Evolutionary conservation across 1,140 invertebrate genomes (phyloP), one percentile per base, ranked within the genome.

Genomic region (Polypedilum pembai): DNA sequence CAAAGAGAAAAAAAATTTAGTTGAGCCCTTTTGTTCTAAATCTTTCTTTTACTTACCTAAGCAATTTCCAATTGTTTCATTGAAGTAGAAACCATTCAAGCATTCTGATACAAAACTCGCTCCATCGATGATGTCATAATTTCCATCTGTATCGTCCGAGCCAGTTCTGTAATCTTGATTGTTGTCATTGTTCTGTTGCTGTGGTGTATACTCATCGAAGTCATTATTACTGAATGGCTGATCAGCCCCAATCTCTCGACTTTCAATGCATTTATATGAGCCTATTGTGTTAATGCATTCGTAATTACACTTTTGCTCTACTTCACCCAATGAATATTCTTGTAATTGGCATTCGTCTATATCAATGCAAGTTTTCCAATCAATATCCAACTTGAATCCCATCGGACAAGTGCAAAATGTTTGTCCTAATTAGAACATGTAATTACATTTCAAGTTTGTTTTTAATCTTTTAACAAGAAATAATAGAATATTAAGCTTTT

Each of bases 381-480:
- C 86, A 40, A 83, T 81, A 21, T 84, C 81, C 12, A 88, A 83
- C 75, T 85, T 83, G 78, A 85, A 87, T 15, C 88, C 87, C 63
- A 85, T 83, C 1, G 88, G 88, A 80, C 89, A 91, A 66, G 86
- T 80, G 79, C 89, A 91, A 77, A 87, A 85, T 74, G 87, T 88
- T 15, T 85, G 83, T 8, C 89, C 89, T 74, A 63, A 74, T 56
- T 74, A 40, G 24, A 33, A 33, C 24, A 33, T 33, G 24, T 33
- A 56, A 56, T 56, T 33, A 33, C 5, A 33, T 33, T 33, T 33
- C 5, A 33, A 33, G 24, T 33, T 33, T 1, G 24, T 33, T 3
- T 73, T 24, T n/a, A n/a, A 41, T n/a, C 3, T 5, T 73, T 12
- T 15, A 56, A 12, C 7, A 17, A 17, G n/a, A 56, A 17, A 15